These are phyloP conservation scores for Onychomys arenicola DNA, from an alignment of 2,797 vertebrate species.

Conservation along the genomic window DNA sequence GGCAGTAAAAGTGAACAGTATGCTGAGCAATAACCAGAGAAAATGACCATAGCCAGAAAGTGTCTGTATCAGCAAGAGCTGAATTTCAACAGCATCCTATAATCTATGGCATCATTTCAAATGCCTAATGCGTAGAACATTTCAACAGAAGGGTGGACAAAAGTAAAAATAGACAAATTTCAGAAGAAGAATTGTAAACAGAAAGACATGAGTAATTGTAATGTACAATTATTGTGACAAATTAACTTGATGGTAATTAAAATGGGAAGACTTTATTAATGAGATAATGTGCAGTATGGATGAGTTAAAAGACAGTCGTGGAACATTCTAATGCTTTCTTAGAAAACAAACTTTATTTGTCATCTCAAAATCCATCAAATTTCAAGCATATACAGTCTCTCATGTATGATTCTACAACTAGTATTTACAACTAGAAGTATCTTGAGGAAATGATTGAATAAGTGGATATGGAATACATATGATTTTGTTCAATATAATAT, in stretches of 20 bases:
- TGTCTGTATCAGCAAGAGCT: background rate
- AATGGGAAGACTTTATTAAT: background rate
- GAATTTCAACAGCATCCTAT: background rate
- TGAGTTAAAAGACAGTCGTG: no score
- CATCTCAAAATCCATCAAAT: background rate
- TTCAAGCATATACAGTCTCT: background rate
- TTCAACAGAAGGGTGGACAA: background rate
- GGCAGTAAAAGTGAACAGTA: background rate
- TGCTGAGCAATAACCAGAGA: background rate
- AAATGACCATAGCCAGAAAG: background rate
- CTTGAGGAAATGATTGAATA: conserved; percentile 1
- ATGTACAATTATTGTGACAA: background rate
- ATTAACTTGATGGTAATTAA: background rate
- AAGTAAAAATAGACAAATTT: background rate
- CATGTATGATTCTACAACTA: background rate
- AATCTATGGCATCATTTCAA: background rate
- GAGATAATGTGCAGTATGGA: background rate
- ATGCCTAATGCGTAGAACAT: background rate
- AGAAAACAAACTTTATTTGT: background rate
- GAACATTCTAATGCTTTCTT: background rate
- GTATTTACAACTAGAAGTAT: background rate
- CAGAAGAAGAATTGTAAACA: conserved; percentile 23
- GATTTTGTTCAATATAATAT: background rate
- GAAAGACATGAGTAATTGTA: background rate
- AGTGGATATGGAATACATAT: background rate